Conservation (phyloP, 2,113 vertebrate genomes). For the Macroglossus sobrinus region DNA sequence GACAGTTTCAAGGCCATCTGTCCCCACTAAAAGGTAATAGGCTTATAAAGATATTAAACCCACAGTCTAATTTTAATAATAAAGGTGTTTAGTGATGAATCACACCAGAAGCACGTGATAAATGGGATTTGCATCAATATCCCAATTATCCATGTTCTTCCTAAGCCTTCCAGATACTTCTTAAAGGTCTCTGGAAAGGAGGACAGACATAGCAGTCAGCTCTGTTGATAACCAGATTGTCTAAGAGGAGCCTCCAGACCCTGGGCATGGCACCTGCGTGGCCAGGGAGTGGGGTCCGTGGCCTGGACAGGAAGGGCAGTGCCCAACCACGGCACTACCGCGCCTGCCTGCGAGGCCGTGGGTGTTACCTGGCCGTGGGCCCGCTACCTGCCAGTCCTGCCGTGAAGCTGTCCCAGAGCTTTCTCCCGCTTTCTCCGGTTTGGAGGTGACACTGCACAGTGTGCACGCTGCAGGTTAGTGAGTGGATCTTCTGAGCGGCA, state of each 20-base stretch:
- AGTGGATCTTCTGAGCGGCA: background rate
- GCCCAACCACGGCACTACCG: too few species aligned
- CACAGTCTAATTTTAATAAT: background rate
- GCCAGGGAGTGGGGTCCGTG: background rate
- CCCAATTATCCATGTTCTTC: background rate
- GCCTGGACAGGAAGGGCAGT: background rate
- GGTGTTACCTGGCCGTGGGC: background rate
- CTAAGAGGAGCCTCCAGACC: background rate
- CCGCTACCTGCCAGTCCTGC: background rate
- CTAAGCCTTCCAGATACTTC: background rate
- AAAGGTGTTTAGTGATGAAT: background rate
- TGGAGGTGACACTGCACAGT: background rate
- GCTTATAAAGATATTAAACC: background rate
- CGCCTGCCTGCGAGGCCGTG: background rate
- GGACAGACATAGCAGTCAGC: background rate
- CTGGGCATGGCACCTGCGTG: background rate
- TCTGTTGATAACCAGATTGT: background rate
- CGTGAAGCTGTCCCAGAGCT: background rate
- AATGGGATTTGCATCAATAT: background rate
- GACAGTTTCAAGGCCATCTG: background rate
- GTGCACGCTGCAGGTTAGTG: background rate
- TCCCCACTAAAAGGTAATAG: background rate
- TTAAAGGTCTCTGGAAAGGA: slow-evolving; percentile 13
- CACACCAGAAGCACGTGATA: background rate
- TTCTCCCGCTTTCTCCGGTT: background rate